Base-by-base conservation (phyloP, 2,797 vertebrate species). In the Rhinoraja longicauda region DNA sequence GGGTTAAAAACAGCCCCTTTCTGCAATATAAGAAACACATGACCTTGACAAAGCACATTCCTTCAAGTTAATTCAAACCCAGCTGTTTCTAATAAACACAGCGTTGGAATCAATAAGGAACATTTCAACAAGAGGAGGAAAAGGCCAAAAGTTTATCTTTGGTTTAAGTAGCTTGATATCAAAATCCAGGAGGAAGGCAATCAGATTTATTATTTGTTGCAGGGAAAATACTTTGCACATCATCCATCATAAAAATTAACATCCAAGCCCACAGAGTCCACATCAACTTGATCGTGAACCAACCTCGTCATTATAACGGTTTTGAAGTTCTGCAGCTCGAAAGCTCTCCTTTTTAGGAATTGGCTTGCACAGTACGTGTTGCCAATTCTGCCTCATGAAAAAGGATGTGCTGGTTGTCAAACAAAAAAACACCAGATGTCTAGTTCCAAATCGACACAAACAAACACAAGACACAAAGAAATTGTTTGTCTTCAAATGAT, bases 271-370 rank as follows among this genome's bases (percentile, higher is more conserved):
- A 67, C 84, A 88, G 21, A 36, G 17, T 32, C 84, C 84, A 88
- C 84, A 90, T 90, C 59, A n/a, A 8, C 90, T 12, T 8, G 59
- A 90, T 90, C n/a, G 29, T 29, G 62, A 90, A 90, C 57, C 62
- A 62, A 32, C 84, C 59, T 90, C 86, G 70, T 36, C 36, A 70
- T 90, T 90, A 64, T 24, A 70, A 64, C 32, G 70, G 45, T 53
- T 53, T 0, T 53, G 45, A 53, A 53, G 45, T 53, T 53, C 45
- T 53, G 45, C 86, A 39, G 86, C 59, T 90, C 32, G 90, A 90
- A 90, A 90, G 86, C 86, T 90, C 64, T 90, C 86, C 86, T 90
- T 90, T 90, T 90, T 90, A 90, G 86, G 86, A 90, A 90, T 59
- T 36, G 86, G n/a, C 70, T 90, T 36, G 32, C 24, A 90, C 62